Conservation (phyloP, 2,888 invertebrate genomes). For the Ormyrus rosae region DNA sequence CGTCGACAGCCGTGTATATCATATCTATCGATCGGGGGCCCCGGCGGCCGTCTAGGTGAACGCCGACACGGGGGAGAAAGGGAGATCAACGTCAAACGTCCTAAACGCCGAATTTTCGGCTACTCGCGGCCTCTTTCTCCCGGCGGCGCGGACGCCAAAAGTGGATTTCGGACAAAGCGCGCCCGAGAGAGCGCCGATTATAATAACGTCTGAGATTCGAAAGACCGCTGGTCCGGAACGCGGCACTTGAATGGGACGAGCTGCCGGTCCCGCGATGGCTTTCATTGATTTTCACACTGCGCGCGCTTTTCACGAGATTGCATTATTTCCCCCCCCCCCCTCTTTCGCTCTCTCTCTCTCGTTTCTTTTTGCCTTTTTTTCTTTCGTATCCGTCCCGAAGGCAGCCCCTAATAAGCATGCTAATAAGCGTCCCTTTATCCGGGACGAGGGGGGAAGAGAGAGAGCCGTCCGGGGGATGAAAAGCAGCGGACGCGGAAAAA, state of each 20-base stretch:
- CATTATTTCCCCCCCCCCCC: neutral
- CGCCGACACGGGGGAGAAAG: neutral
- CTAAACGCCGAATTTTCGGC: slow-evolving; percentile 27
- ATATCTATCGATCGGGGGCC: slow-evolving; percentile 24
- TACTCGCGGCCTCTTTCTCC: neutral
- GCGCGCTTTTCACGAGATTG: slow-evolving; percentile 25
- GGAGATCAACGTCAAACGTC: slow-evolving; percentile 40
- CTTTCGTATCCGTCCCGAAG: neutral
- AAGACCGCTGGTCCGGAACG: slow-evolving; percentile 65
- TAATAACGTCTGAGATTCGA: slow-evolving; percentile 58
- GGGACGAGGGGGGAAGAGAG: neutral
- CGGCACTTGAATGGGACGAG: slow-evolving; percentile 59
- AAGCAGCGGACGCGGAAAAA: neutral
- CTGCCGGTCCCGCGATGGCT: neutral
- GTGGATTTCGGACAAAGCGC: slow-evolving; percentile 48
- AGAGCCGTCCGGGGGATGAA: neutral
- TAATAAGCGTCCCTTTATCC: slow-evolving; percentile 40
- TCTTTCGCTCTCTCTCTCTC: neutral
- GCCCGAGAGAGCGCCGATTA: slow-evolving; percentile 11
- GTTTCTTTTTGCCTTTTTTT: neutral
- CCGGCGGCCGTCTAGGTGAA: too few relatives aligned
- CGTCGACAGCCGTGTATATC: neutral
- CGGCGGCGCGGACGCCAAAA: slow-evolving; percentile 11
- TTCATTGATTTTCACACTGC: slow-evolving; percentile 45
- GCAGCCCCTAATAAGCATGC: slow-evolving; percentile 44